Conservation (phyloP, 1,140 invertebrate species). For the Papilio aristodemus region DNA sequence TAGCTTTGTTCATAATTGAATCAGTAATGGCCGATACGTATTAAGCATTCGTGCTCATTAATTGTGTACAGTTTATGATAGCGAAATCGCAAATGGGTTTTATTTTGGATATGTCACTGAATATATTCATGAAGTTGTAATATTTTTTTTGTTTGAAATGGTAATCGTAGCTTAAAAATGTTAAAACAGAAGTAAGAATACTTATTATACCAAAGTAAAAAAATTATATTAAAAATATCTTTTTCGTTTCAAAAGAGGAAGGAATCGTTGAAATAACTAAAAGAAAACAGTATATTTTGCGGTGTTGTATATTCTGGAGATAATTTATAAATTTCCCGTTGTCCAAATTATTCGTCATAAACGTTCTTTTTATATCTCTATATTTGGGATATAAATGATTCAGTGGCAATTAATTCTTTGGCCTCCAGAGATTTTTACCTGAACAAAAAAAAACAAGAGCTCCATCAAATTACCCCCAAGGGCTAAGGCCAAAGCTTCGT, state of each 20-base stretch:
- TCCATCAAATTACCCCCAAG: background rate
- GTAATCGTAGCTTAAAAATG: background rate
- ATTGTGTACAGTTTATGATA: slow-evolving; percentile 5
- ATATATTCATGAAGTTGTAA: background rate
- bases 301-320: no score
- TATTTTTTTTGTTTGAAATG: background rate
- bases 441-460: slow-evolving; percentile 6
- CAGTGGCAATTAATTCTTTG: slow-evolving; percentile 17
- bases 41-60: slow-evolving; percentile 10
- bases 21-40: background rate
- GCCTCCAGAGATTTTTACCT: background rate
- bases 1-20: slow-evolving; percentile 5
- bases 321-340: no score
- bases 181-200: no score
- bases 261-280: no score
- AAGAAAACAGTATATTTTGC: no score
- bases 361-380: no score
- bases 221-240: no score
- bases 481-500: background rate
- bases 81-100: background rate
- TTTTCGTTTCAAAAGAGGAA: no score
- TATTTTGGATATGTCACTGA: background rate
- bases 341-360: no score
- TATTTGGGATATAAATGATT: no score
- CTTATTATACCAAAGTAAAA: no score